phyloP scores from a whole-genome alignment of 2,888 invertebrate genomes.

The Phragmatobia fuliginosa region DNA sequence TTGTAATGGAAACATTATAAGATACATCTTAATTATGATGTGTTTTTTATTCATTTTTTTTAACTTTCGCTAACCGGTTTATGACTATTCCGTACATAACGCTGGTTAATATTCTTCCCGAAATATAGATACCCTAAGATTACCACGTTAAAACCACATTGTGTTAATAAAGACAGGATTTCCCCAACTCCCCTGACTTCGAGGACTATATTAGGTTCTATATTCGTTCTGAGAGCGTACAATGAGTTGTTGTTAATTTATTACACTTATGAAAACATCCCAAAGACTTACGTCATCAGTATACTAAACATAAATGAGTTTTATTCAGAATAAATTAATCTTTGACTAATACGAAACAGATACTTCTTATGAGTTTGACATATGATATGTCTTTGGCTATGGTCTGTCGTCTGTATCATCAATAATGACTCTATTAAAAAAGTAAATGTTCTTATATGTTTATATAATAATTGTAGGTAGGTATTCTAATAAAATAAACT shows the following conservation, averaged over 20 bases:
- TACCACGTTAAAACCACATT: no score
- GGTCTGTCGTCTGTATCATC: neutral
- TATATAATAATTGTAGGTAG: no score
- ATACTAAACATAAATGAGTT: neutral
- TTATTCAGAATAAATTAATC: neutral
- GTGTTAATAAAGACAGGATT: no score
- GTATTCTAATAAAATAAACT: constrained; percentile 24
- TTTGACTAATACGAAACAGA: neutral
- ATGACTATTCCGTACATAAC: no score
- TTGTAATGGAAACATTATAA: neutral
- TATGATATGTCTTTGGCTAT: neutral
- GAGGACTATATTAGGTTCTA: neutral
- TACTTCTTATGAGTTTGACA: neutral
- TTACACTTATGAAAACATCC: neutral
- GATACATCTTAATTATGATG: neutral
- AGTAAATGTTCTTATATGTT: neutral
- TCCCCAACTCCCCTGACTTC: no score
- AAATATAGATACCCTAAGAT: no score
- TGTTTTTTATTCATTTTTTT: neutral
- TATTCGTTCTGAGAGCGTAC: neutral
- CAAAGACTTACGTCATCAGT: neutral
- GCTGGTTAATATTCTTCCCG: no score
- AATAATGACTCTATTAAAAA: neutral
- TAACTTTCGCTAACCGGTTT: neutral
- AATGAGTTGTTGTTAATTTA: neutral